Evolutionary conservation across 1,140 invertebrate species (phyloP), one percentile per base, ranked within the genome.

Genomic region (Chironomus striatipennis): DNA sequence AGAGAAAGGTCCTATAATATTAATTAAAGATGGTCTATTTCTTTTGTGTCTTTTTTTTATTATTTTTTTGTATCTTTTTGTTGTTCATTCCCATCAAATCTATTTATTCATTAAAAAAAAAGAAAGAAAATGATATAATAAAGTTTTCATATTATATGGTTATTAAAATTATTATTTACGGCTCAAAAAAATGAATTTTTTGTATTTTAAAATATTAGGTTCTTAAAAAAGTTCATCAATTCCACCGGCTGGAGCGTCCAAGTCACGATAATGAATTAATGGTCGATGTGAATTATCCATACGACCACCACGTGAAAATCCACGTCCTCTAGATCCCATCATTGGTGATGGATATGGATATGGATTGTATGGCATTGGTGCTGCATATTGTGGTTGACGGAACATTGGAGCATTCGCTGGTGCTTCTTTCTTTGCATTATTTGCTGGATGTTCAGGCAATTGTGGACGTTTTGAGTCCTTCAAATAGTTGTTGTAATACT

Each of bases 401-500:
- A 84, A 86, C 12, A 84, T 79, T 1, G 86, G 81, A 70, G 85
- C 77, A 70, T 85, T 85, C 18, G 83, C 79, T 42, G 85, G 81
- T 76, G 84, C 83, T 9, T 81, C 80, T 73, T 79, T 80, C 57
- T 79, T 80, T 74, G 76, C 78, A 76, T 87, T 90, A 76, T 87
- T 90, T 17, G 89, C 90, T 76, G 80, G 82, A 77, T 75, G 94
- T 83, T 98, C 97, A 4, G 96, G 92, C 75, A 98, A 85, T 79
- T 95, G 93, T 0, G 98, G 97, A 75, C 98, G 87, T 81, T 98
- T 97, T 0, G 96, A 91, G 85, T 99, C 98, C 65, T 89, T 86
- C 75, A 99, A 85, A 84, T 98, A 99, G 82, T 98, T 98, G 83
- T 99, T 99, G 84, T 98, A 99, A 83, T 96, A 99, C 76, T 95